Evolutionary conservation across 2,888 invertebrate genomes (phyloP), one percentile per base, ranked within the genome.

Genomic region (Harpalus rufipes): DNA sequence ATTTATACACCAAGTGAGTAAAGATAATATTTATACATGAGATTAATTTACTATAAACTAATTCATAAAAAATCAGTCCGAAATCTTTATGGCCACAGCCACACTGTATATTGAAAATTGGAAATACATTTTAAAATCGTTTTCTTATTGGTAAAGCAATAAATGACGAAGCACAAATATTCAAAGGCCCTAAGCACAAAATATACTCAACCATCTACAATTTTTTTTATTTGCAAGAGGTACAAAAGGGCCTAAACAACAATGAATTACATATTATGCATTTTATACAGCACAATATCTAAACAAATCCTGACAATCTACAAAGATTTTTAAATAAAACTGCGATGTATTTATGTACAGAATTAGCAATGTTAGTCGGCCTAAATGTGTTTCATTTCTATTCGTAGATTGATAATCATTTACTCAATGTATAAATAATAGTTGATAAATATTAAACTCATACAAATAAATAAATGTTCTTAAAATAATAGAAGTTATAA

Each of bases 231-330:
- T 51, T 51, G 44, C 10, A 12, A 51, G 44, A 51, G 44, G 12
- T 7, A 12, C 18, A 25, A 2, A 7, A 63, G 63, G 63, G 63
- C 63, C 63, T 63, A 63, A 63, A 7, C 8, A 63, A 63, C 63
- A 63, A 63, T 63, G 63, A 63, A 63, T 12, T 25, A 21, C 63
- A 63, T 63, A 21, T 25, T 7, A 16, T 61, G 61, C 18, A 63
- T 25, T 63, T 63, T 63, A 21, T 21, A 44, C 14, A 21, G 18
- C 68, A 74, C 41, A 32, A 68, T 39, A 39, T 68, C 68, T 68
- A 74, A 74, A 74, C 44, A 18, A 74, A 51, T 44, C 16, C 18
- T 18, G 72, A 74, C 72, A 74, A 74, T 74, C 72, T 18, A 63
- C 6, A 63, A 7, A 63, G 25, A 63, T 32, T 32, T 32, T 32